Conservation (phyloP, 2,113 vertebrate genomes). For the Ploceus nigricollis region DNA sequence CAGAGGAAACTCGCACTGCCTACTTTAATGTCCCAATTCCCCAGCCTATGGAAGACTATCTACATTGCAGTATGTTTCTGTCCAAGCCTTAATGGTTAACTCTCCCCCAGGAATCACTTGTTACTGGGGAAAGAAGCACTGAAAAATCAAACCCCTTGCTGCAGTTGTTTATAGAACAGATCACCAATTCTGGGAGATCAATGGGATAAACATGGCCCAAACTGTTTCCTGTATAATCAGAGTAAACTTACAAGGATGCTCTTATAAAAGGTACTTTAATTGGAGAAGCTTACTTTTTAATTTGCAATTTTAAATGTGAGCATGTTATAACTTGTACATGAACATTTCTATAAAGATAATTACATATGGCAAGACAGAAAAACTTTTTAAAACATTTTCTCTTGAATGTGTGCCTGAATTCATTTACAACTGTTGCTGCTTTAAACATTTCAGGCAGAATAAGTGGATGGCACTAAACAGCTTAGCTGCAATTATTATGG, state of each 20-base stretch:
- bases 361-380: slow-evolving; percentile 75
- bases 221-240: background rate
- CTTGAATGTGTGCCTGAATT: slow-evolving; percentile 79
- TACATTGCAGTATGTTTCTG: background rate
- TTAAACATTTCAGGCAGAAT: slow-evolving; percentile 85
- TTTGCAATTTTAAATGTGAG: slow-evolving; percentile 65
- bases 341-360: slow-evolving; percentile 76
- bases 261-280: slow-evolving; percentile 17
- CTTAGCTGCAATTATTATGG: slow-evolving; percentile 87
- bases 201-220: background rate
- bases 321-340: slow-evolving; percentile 58
- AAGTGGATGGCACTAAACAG: slow-evolving; percentile 86
- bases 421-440: slow-evolving; percentile 84
- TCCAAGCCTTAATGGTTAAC: background rate
- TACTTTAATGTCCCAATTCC: background rate
- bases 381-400: slow-evolving; percentile 71
- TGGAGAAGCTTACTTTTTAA: slow-evolving; percentile 19
- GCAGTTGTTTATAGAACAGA: background rate
- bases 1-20: background rate
- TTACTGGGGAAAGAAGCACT: background rate
- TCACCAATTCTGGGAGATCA: background rate
- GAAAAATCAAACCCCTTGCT: background rate
- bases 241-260: background rate
- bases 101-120: background rate
- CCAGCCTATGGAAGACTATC: background rate